These are phyloP conservation scores for Drosophila neotestacea DNA, from an alignment of 2,888 invertebrate species.

Conservation along the genomic window DNA sequence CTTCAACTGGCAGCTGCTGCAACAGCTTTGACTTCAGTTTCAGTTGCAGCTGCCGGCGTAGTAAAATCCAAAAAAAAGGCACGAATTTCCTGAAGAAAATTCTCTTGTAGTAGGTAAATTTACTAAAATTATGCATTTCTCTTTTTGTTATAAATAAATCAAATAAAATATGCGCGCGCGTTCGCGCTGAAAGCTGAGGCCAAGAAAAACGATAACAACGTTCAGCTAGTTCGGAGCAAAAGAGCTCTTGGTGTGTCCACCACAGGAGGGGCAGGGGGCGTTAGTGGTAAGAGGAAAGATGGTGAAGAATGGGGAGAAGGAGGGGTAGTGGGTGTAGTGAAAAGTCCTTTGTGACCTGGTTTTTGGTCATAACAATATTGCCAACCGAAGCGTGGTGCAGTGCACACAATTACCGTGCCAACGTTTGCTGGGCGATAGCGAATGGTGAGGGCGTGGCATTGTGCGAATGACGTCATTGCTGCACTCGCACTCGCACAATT, in stretches of 20 bases:
- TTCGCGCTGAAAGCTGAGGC: slow-evolving; percentile 74
- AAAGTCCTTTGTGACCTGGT: slow-evolving; percentile 81
- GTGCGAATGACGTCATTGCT: slow-evolving; percentile 77
- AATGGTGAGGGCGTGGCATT: slow-evolving; percentile 59
- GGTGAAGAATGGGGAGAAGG: not conserved
- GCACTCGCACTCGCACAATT: slow-evolving; percentile 66
- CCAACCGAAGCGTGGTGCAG: slow-evolving; percentile 73
- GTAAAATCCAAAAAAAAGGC: not conserved
- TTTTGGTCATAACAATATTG: slow-evolving; percentile 80
- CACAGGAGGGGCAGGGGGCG: slow-evolving; percentile 7
- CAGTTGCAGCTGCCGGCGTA: slow-evolving; percentile 15
- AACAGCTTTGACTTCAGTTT: slow-evolving; percentile 35
- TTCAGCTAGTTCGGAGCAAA: slow-evolving; percentile 16
- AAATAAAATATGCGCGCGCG: slow-evolving; percentile 82
- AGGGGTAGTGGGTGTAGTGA: slow-evolving; percentile 24
- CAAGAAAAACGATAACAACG: slow-evolving; percentile 61
- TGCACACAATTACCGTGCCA: slow-evolving; percentile 80
- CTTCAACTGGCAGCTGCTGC: slow-evolving; percentile 52
- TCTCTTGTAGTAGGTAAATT: slow-evolving; percentile 64
- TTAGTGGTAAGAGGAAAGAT: not conserved
- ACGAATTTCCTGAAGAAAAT: slow-evolving; percentile 35
- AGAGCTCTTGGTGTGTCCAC: not conserved
- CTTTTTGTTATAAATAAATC: slow-evolving; percentile 74
- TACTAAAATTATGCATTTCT: slow-evolving; percentile 72
- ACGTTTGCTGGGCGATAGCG: slow-evolving; percentile 63